These are phyloP conservation scores for Penaeus japonicus DNA, from an alignment of 1,140 invertebrate genomes.

Conservation along the genomic window DNA sequence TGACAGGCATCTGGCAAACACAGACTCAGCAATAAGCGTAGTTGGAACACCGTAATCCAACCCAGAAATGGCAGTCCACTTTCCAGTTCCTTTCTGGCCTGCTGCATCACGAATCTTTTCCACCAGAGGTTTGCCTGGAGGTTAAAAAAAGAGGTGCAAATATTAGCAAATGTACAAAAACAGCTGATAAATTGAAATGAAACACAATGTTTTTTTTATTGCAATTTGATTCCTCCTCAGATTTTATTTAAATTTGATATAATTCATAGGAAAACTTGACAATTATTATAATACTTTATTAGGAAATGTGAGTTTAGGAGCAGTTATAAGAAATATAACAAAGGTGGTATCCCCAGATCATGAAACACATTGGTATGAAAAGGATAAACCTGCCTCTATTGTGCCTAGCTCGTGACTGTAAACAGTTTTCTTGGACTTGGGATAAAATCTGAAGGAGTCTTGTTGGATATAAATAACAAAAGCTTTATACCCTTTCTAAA, in stretches of 20 bases:
- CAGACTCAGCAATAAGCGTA: constrained; percentile 97
- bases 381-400: too few relatives aligned
- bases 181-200: neutral
- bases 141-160: neutral
- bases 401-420: too few relatives aligned
- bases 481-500: neutral
- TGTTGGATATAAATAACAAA: too few relatives aligned
- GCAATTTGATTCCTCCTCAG: neutral
- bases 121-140: constrained; percentile 72
- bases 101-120: constrained; percentile 95
- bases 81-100: constrained; percentile 99
- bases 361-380: too few relatives aligned
- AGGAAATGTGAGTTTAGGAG: too few relatives aligned
- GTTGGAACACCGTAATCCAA: constrained; percentile 97
- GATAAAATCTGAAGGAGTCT: too few relatives aligned
- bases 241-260: too few relatives aligned
- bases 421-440: too few relatives aligned
- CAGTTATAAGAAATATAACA: too few relatives aligned
- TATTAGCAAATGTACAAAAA: neutral
- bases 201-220: neutral
- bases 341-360: too few relatives aligned
- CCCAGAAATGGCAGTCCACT: constrained; percentile 98
- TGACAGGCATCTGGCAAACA: constrained; percentile 75
- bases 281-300: too few relatives aligned
- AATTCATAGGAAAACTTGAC: too few relatives aligned